Conservation (phyloP, 2,888 invertebrate species). For the Scaptomyza polygonia region DNA sequence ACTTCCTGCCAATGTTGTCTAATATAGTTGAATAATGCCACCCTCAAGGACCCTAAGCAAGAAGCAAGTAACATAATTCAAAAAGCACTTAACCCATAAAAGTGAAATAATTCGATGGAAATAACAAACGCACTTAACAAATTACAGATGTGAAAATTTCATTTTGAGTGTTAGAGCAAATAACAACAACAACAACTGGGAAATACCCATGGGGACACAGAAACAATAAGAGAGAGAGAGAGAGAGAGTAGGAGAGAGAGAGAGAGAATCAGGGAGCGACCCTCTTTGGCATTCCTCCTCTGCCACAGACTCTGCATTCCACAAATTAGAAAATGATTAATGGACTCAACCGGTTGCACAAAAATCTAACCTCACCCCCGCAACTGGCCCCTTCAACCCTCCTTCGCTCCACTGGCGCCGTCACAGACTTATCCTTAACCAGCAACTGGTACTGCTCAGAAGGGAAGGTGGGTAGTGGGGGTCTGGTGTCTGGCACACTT, state of each 20-base stretch:
- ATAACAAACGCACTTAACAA: slow-evolving; percentile 84
- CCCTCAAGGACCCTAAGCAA: slow-evolving; percentile 40
- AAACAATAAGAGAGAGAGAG: too few relatives aligned
- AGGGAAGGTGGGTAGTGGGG: not conserved
- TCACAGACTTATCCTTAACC: slow-evolving; percentile 65
- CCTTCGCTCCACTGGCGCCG: slow-evolving; percentile 44
- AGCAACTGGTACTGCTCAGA: slow-evolving; percentile 52
- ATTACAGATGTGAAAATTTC: slow-evolving; percentile 85
- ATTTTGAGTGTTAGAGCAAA: slow-evolving; percentile 70
- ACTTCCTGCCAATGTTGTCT: slow-evolving; percentile 56
- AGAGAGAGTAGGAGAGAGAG: not conserved
- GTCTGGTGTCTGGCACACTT: slow-evolving; percentile 80
- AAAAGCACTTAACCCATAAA: slow-evolving; percentile 79
- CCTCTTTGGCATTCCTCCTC: slow-evolving; percentile 55
- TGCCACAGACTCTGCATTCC: slow-evolving; percentile 77
- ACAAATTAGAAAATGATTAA: slow-evolving; percentile 85
- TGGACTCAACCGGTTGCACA: slow-evolving; percentile 83
- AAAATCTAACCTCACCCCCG: slow-evolving; percentile 25
- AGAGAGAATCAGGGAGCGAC: slow-evolving; percentile 27
- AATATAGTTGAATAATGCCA: slow-evolving; percentile 34
- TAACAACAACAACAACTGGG: slow-evolving; percentile 6
- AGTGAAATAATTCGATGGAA: slow-evolving; percentile 78
- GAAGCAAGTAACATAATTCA: slow-evolving; percentile 59
- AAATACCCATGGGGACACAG: slow-evolving; percentile 32
- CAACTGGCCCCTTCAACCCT: not conserved